A percentile compares a stretch with the other conserved stretches of the same genome.
These are phyloP conservation scores for Coenobita brevimanus DNA, from an alignment of 1,140 invertebrate species.

Conservation along the genomic window DNA sequence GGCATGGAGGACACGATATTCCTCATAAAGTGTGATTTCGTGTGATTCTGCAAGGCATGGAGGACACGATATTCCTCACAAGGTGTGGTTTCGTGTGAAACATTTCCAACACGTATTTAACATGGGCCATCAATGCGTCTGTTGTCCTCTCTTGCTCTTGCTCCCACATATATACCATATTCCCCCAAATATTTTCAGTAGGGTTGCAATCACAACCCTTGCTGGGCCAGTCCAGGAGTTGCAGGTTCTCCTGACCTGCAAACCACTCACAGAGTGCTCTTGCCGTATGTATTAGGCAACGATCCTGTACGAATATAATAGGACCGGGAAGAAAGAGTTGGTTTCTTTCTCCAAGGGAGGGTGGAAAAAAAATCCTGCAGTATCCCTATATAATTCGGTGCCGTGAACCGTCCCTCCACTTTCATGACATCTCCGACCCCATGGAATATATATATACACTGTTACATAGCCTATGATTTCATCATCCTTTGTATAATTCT, in stretches of 20 bases:
- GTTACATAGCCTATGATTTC: too few relatives aligned
- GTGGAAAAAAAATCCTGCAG: not conserved
- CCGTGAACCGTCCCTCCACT: conserved; percentile 25
- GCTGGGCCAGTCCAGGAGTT: too few relatives aligned
- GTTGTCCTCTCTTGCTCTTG: conserved; percentile 5
- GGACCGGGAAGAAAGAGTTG: not conserved
- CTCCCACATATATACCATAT: conserved; percentile 17
- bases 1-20: conserved; percentile 16
- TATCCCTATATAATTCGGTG: not conserved
- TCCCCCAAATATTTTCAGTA: conserved; percentile 10
- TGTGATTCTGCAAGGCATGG: not conserved
- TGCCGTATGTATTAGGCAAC: not conserved
- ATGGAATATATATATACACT: too few relatives aligned
- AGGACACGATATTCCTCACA: conserved; percentile 16
- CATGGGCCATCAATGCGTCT: conserved; percentile 2
- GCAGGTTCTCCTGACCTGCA: too few relatives aligned
- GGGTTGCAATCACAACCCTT: conserved; percentile 24
- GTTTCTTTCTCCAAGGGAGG: conserved; percentile 22
- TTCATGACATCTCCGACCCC: conserved; percentile 22
- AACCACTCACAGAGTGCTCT: conserved; percentile 17
- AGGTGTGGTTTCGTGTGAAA: conserved; percentile 15
- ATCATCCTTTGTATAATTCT: too few relatives aligned
- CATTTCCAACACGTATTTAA: conserved; percentile 6
- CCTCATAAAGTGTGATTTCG: too few relatives aligned
- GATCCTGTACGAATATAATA: too few relatives aligned